phyloP scores from a whole-genome alignment of 2,113 vertebrate species.

The Galemys pyrenaicus region DNA sequence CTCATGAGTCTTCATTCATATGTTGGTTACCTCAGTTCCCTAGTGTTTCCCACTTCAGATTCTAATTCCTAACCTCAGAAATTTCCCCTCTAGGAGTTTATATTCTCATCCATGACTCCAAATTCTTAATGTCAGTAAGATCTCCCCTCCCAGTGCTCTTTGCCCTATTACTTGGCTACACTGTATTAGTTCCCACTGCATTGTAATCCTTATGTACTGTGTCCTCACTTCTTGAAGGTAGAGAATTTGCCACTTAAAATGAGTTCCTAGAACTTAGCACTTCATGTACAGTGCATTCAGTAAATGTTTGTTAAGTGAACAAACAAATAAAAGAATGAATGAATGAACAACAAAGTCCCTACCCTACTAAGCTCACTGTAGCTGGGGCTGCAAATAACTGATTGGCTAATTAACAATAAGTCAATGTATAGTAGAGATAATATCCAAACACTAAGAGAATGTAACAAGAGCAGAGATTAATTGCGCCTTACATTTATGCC shows the following conservation, averaged over 20 bases:
- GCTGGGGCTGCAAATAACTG: neutral
- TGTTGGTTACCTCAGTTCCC: neutral
- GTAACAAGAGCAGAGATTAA: neutral
- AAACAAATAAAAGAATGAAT: neutral
- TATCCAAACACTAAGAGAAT: neutral
- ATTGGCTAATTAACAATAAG: neutral
- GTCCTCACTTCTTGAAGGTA: neutral
- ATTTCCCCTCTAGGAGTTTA: neutral
- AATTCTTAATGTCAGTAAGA: neutral
- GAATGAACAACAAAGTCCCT: neutral
- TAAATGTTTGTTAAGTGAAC: slow-evolving; percentile 16
- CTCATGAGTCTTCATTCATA: neutral
- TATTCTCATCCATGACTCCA: neutral
- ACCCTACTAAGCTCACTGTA: neutral
- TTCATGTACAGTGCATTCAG: neutral
- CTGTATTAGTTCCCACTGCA: neutral
- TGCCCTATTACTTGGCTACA: neutral
- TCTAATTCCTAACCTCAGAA: neutral
- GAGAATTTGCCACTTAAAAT: neutral
- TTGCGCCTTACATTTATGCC: neutral
- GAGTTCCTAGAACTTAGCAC: neutral
- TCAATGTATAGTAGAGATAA: neutral
- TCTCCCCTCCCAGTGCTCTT: neutral
- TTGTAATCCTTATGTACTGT: neutral
- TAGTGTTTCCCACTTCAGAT: neutral